Evolutionary conservation across 1,140 invertebrate species (phyloP), one percentile per base, ranked within the genome.

Genomic region (Drosophila auraria): DNA sequence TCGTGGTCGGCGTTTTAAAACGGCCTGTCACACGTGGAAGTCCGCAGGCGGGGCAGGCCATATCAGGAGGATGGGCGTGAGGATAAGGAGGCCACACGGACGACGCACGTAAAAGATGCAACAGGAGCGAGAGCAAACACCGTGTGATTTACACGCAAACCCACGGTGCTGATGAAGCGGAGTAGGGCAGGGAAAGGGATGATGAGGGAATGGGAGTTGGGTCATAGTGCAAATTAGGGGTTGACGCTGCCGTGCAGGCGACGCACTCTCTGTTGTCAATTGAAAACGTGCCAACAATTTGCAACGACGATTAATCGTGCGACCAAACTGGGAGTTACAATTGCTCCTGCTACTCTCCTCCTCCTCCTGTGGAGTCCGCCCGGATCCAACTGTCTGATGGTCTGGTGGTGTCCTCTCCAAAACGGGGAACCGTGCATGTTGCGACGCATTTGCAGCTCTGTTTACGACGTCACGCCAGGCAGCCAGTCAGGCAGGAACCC

Each of bases 201-300:
- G 36, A 40, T 17, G 33, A 33, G 49, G 59, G 4, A 14, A 12
- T 9, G 42, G 47, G 49, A 20, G 12, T 5, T 47, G 74, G 58
- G 50, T 74, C 76, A 78, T 54, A 64, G 69, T 80, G 79, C 87
- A 90, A 89, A 90, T 90, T 90, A 90, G 87, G 86, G 86, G 86
- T 90, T 90, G 86, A 53, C 72, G 63, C 54, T 63, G 53, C 57
- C 50, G 42, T 49, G 45, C 33, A 40, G 45, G 49, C 44, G 15
- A 69, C 57, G 61, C 68, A 72, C 74, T 78, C 73, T 75, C 71
- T 77, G 75, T 79, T 92, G 91, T 92, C 87, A 92, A 92, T 92
- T 92, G 91, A 92, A 92, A 92, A 92, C 91, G 91, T 92, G 91
- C 91, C 91, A 92, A 92, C 91, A 92, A 92, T 92, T 92, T 92